Percentiles rank a stretch among this genome's conserved stretches.
Conservation (phyloP, 2,888 invertebrate genomes). For the Hololepta plana region DNA sequence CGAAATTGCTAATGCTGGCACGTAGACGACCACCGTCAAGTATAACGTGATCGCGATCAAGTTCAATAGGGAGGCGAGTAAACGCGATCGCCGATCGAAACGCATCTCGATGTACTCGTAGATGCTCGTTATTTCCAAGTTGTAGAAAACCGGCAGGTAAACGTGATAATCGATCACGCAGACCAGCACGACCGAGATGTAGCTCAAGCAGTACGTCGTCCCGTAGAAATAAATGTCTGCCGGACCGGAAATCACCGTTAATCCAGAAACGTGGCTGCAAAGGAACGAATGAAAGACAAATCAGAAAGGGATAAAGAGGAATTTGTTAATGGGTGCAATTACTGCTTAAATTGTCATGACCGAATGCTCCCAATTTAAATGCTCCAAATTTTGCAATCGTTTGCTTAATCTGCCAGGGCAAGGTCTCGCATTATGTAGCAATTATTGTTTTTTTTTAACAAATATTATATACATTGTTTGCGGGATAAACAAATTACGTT, state of each 20-base stretch:
- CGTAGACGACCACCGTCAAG: constrained; percentile 47
- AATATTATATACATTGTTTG: too few relatives aligned
- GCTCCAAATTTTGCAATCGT: too few relatives aligned
- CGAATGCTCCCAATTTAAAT: too few relatives aligned
- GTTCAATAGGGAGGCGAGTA: constrained; percentile 39
- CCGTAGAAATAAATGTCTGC: constrained; percentile 57
- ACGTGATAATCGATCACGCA: constrained; percentile 22
- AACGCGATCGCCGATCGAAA: constrained; percentile 38
- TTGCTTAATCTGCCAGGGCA: too few relatives aligned
- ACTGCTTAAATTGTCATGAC: too few relatives aligned
- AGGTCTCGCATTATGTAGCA: too few relatives aligned
- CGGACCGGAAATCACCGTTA: constrained; percentile 54
- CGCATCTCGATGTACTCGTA: constrained; percentile 48
- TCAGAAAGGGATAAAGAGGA: too few relatives aligned
- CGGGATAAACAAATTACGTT: too few relatives aligned
- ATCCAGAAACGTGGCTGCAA: constrained; percentile 51
- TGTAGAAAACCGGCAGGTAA: constrained; percentile 49
- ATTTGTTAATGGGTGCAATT: too few relatives aligned
- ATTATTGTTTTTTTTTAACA: too few relatives aligned
- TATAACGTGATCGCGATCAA: constrained; percentile 36
- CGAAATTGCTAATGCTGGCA: constrained; percentile 48
- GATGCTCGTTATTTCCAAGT: constrained; percentile 46
- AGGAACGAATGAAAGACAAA: too few relatives aligned
- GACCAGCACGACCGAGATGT: constrained; percentile 24
- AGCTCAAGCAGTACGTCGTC: constrained; percentile 36